These are phyloP conservation scores for Emydocephalus ijimae DNA, from an alignment of 2,113 vertebrate species.

Conservation along the genomic window DNA sequence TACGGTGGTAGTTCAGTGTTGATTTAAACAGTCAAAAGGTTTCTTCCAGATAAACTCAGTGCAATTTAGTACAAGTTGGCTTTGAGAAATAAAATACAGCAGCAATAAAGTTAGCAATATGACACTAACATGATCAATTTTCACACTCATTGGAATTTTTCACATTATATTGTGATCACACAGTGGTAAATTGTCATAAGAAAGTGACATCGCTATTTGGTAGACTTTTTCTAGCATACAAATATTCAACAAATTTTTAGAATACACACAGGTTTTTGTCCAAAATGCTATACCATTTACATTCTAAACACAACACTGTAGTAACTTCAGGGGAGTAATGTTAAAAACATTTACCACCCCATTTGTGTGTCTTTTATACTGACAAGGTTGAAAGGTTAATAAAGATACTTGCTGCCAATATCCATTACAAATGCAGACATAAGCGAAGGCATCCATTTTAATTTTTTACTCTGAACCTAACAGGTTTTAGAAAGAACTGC, in stretches of 20 bases:
- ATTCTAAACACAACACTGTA: constrained; percentile 68
- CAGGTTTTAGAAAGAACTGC: constrained; percentile 60
- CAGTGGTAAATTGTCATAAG: constrained; percentile 70
- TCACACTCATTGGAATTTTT: constrained; percentile 69
- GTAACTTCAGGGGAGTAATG: constrained; percentile 53
- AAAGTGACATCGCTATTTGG: constrained; percentile 71
- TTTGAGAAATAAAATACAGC: constrained; percentile 77
- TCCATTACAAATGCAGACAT: constrained; percentile 65
- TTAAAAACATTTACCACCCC: constrained; percentile 25
- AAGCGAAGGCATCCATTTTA: constrained; percentile 65
- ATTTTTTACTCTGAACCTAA: constrained; percentile 63
- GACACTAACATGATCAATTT: constrained; percentile 73
- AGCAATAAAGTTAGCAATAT: constrained; percentile 79
- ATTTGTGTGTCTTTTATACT: constrained; percentile 56
- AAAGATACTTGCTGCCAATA: constrained; percentile 54
- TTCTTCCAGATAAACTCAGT: constrained; percentile 80
- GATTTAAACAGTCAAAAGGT: constrained; percentile 65
- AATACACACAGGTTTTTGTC: constrained; percentile 63
- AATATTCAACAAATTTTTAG: constrained; percentile 65
- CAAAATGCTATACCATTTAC: constrained; percentile 61
- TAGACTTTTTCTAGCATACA: constrained; percentile 66
- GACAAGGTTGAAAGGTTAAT: constrained; percentile 64
- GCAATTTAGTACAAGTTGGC: constrained; percentile 84
- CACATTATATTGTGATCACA: constrained; percentile 74
- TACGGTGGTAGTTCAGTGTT: constrained; percentile 60